phyloP scores from a whole-genome alignment of 2,797 vertebrate species.

The Thaleichthys pacificus region DNA sequence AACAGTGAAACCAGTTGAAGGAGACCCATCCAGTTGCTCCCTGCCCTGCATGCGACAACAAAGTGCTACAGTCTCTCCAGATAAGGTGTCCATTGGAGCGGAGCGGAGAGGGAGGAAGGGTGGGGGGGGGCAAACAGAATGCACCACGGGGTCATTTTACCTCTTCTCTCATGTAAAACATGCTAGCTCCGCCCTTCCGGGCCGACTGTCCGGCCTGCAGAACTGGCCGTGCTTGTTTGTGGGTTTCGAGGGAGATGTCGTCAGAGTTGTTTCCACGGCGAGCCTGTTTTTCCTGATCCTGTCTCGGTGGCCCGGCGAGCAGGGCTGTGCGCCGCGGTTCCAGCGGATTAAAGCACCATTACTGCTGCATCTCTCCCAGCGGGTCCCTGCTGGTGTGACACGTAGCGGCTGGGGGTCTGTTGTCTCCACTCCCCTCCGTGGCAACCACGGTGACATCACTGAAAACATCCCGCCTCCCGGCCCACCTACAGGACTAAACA shows the following conservation, averaged over 20 bases:
- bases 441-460: constrained; percentile 18
- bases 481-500: constrained; percentile 20
- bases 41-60: not conserved
- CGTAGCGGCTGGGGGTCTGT: constrained; percentile 7
- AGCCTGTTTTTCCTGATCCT: constrained; percentile 76
- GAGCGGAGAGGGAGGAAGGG: not conserved
- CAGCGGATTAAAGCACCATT: constrained; percentile 42
- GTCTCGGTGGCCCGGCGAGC: constrained; percentile 4
- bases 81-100: too few relatives aligned
- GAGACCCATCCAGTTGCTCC: too few relatives aligned
- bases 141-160: constrained; percentile 23
- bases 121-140: constrained; percentile 9
- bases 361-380: constrained; percentile 4
- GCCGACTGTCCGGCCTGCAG: constrained; percentile 20
- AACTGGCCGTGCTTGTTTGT: constrained; percentile 75
- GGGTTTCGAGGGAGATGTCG: constrained; percentile 74
- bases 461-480: constrained; percentile 26
- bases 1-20: too few relatives aligned
- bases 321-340: constrained; percentile 4
- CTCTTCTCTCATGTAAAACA: constrained; percentile 11
- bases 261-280: constrained; percentile 60
- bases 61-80: not conserved
- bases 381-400: constrained; percentile 20
- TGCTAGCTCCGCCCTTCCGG: not conserved
- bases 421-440: constrained; percentile 20